Evolutionary conservation across 1,140 invertebrate species (phyloP).

Genomic region (Macrosteles quadrilineatus): DNA sequence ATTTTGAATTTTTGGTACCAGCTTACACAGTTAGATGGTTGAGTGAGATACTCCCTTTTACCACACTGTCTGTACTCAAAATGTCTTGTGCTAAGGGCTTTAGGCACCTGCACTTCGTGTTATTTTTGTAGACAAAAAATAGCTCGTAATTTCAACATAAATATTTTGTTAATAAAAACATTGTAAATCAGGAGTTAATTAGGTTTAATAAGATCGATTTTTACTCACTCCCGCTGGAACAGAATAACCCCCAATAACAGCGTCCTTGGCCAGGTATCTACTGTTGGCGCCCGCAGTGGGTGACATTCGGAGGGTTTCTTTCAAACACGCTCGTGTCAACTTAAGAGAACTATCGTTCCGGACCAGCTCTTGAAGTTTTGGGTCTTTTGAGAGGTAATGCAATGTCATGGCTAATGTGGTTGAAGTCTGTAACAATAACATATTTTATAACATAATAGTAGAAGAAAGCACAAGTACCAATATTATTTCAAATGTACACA

Average conservation of each 20-base stretch:
- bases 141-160: not conserved
- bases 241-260: constrained; percentile 51
- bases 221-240: constrained; percentile 53
- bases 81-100: no score
- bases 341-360: constrained; percentile 56
- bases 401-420: constrained; percentile 54
- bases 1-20: no score
- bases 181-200: not conserved
- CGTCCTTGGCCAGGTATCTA: constrained; percentile 50
- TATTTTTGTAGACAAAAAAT: no score
- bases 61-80: no score
- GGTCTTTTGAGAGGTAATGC: constrained; percentile 64
- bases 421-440: constrained; percentile 54
- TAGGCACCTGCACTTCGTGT: no score
- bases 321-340: constrained; percentile 67
- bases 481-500: no score
- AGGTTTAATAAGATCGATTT: not conserved
- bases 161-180: not conserved
- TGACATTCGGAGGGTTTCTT: constrained; percentile 62
- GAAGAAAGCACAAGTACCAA: no score
- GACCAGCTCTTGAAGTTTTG: constrained; percentile 49
- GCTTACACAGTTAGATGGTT: no score
- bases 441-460: no score
- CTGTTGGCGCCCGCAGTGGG: constrained; percentile 53
- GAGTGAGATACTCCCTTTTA: no score